Evolutionary conservation across 1,140 invertebrate species (phyloP).

Genomic region (Formica selysi): DNA sequence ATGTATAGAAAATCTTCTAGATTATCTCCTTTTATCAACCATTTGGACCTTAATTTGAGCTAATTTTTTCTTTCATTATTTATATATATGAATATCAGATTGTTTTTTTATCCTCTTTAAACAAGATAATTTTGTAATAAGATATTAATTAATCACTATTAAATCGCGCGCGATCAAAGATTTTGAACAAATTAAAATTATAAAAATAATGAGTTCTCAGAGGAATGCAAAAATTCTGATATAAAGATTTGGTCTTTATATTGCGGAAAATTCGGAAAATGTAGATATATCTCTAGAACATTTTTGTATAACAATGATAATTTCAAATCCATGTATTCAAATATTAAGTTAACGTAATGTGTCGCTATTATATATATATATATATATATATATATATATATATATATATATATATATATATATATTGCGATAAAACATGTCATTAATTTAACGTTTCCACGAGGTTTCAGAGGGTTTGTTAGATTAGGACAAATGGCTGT

Average conservation of each 20-base stretch:
- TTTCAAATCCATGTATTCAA: not conserved
- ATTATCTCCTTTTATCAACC: not conserved
- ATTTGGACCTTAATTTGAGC: constrained; percentile 36
- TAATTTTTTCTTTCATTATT: constrained; percentile 5
- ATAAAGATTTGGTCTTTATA: not conserved
- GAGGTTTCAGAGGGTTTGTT: not conserved
- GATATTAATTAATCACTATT: constrained; percentile 12
- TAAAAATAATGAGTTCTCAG: constrained; percentile 5
- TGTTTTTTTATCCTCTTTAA: not conserved
- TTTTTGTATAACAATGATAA: not conserved
- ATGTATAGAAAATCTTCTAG: not conserved
- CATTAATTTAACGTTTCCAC: not conserved
- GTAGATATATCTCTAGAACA: not conserved
- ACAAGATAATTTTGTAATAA: not conserved
- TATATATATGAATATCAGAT: not conserved
- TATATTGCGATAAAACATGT: not conserved
- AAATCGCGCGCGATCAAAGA: not conserved
- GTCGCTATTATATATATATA: not conserved
- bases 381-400: too few relatives aligned
- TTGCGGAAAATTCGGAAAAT: not conserved
- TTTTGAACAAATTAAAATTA: not conserved
- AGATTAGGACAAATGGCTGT: not conserved
- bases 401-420: too few relatives aligned
- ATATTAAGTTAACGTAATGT: constrained; percentile 4
- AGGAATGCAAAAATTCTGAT: not conserved